Percentiles rank a stretch among this genome's conserved stretches.
These are phyloP conservation scores for Formicarius rufipectus DNA, from an alignment of 2,113 vertebrate species.

Conservation along the genomic window DNA sequence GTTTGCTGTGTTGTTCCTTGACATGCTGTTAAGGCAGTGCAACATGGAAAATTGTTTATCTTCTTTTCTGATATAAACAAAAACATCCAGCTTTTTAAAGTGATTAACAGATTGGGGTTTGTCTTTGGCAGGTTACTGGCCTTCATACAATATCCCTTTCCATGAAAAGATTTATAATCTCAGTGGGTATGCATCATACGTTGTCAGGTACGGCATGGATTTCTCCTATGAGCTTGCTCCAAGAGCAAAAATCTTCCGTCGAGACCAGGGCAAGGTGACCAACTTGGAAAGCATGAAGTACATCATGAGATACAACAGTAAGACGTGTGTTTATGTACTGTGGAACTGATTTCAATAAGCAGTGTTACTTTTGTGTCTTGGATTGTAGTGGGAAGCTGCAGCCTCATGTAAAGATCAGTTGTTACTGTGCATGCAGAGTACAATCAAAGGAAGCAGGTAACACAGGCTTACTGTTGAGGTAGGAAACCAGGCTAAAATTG, in stretches of 20 bases:
- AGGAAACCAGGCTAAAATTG: not conserved
- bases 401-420: not conserved
- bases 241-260: constrained; percentile 90
- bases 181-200: constrained; percentile 82
- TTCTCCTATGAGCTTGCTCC: constrained; percentile 89
- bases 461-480: not conserved
- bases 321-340: not conserved
- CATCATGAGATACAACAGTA: constrained; percentile 94
- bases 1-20: not conserved
- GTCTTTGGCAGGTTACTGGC: constrained; percentile 85
- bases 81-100: not conserved
- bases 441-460: not conserved
- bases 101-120: not conserved
- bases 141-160: constrained; percentile 90
- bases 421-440: not conserved
- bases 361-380: not conserved
- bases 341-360: not conserved
- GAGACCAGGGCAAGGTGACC: constrained; percentile 84
- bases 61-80: not conserved
- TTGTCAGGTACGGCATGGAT: constrained; percentile 80
- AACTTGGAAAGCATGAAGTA: constrained; percentile 83
- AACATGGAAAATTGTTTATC: not conserved
- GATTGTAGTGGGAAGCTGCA: not conserved
- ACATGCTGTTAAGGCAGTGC: not conserved
- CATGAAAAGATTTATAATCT: constrained; percentile 83